These are phyloP conservation scores for Contarinia nasturtii DNA, from an alignment of 1,140 invertebrate species.

Conservation along the genomic window DNA sequence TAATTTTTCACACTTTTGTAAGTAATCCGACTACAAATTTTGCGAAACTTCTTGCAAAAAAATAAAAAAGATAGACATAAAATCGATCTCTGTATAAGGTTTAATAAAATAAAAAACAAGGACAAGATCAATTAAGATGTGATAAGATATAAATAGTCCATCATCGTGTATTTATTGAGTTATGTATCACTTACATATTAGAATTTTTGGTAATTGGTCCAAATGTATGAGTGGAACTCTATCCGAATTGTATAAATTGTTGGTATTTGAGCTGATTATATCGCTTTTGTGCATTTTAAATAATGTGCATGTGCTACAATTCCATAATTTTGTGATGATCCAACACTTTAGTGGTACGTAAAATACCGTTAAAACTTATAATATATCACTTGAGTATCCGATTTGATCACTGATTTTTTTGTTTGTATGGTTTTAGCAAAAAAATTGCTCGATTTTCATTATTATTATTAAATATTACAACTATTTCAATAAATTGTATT, in stretches of 20 bases:
- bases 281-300: too few relatives aligned
- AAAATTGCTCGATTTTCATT: too few relatives aligned
- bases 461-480: too few relatives aligned
- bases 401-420: too few relatives aligned
- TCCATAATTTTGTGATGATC: too few relatives aligned
- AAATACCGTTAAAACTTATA: too few relatives aligned
- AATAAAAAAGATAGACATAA: not conserved
- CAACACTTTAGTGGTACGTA: too few relatives aligned
- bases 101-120: not conserved
- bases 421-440: too few relatives aligned
- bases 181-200: conserved; percentile 37
- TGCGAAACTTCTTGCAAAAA: not conserved
- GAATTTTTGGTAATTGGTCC: conserved; percentile 50
- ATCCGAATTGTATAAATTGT: conserved; percentile 6
- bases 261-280: too few relatives aligned
- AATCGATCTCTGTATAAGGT: not conserved
- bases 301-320: too few relatives aligned
- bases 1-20: not conserved
- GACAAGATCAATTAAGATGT: not conserved
- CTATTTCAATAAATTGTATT: too few relatives aligned
- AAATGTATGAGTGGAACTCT: conserved; percentile 46
- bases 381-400: too few relatives aligned
- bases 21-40: not conserved
- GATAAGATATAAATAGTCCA: not conserved
- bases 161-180: not conserved